Evolutionary conservation across 2,888 invertebrate species (phyloP).

Genomic region (Nudaria mundana): DNA sequence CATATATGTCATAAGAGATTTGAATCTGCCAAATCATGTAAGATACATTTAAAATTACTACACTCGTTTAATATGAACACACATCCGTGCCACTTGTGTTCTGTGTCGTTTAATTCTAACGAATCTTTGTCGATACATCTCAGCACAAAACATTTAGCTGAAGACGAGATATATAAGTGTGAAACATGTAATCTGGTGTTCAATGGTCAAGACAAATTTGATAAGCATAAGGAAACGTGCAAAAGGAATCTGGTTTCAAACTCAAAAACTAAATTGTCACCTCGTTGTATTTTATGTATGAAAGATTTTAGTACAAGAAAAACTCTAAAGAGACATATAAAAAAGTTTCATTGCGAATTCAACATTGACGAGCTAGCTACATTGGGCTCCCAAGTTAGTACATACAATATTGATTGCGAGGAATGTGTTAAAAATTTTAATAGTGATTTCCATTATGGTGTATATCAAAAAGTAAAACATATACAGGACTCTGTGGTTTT

Average conservation of each 20-base stretch:
- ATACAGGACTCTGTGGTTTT: constrained; percentile 47
- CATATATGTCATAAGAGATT: constrained; percentile 65
- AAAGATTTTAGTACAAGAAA: constrained; percentile 69
- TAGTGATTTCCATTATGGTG: constrained; percentile 40
- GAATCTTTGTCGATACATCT: constrained; percentile 55
- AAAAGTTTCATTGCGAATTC: constrained; percentile 61
- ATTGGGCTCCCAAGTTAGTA: constrained; percentile 41
- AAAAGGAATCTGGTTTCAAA: constrained; percentile 38
- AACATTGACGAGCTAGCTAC: constrained; percentile 55
- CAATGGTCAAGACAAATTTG: constrained; percentile 58
- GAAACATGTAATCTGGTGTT: constrained; percentile 62
- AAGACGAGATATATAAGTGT: constrained; percentile 65
- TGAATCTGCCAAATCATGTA: constrained; percentile 68
- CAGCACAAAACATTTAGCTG: constrained; percentile 54
- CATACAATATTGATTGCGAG: constrained; percentile 51
- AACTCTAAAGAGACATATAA: constrained; percentile 62
- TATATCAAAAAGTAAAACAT: constrained; percentile 48
- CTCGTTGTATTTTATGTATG: constrained; percentile 59
- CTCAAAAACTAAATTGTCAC: constrained; percentile 43
- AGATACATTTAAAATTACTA: constrained; percentile 60
- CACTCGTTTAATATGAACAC: constrained; percentile 68
- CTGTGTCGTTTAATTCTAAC: constrained; percentile 55
- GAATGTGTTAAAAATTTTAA: constrained; percentile 56
- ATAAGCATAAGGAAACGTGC: constrained; percentile 47
- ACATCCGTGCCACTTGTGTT: constrained; percentile 59